Percentiles rank a stretch among this genome's conserved stretches.
These are phyloP conservation scores for Triplophysa tibetana DNA, from an alignment of 2,113 vertebrate species.

Conservation along the genomic window DNA sequence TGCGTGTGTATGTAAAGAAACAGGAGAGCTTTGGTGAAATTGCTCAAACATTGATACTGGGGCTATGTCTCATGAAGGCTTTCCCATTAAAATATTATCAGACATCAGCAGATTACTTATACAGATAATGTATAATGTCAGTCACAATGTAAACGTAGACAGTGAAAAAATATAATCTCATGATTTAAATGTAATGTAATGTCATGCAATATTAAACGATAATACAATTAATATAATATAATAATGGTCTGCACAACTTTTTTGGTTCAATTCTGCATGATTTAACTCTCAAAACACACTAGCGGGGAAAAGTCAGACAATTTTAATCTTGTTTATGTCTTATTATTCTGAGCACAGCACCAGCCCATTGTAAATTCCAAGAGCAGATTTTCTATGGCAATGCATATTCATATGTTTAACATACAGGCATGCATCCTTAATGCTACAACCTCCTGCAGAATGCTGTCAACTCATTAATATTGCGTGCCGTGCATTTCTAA, in stretches of 20 bases:
- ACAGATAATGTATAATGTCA: conserved; percentile 53
- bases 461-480: conserved; percentile 72
- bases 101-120: not conserved
- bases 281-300: conserved; percentile 15
- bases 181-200: not conserved
- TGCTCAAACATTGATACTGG: conserved; percentile 19
- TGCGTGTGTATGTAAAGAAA: not conserved
- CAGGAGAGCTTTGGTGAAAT: conserved; percentile 5
- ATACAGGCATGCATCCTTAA: conserved; percentile 75
- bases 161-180: too few species aligned
- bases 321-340: conserved; percentile 56
- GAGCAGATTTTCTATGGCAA: conserved; percentile 68
- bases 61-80: not conserved
- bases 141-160: conserved; percentile 46
- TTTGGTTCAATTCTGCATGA: too few species aligned
- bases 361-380: conserved; percentile 67
- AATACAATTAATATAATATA: not conserved
- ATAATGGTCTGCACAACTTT: not conserved
- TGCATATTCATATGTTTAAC: conserved; percentile 84
- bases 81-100: not conserved
- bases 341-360: conserved; percentile 75
- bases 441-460: conserved; percentile 62
- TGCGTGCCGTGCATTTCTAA: conserved; percentile 67
- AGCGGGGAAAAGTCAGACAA: not conserved
- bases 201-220: not conserved